A percentile compares a stretch with the other conserved stretches of the same genome.
phyloP scores from a whole-genome alignment of 30 jellyfish, hydroid and myxozoan species.

The Turritopsis rubra region DNA sequence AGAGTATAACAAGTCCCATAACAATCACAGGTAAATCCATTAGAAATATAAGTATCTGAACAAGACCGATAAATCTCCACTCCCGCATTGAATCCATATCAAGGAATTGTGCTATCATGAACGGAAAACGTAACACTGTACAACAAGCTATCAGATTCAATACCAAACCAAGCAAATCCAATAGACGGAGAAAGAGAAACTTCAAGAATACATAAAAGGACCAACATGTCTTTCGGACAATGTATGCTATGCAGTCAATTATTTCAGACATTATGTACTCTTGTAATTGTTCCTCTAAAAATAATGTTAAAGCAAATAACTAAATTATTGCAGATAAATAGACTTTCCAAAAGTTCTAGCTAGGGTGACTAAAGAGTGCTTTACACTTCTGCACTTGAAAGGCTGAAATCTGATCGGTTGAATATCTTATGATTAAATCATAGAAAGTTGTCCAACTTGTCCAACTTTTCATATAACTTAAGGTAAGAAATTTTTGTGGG shows the following conservation, averaged over 20 bases:
- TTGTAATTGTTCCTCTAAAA: too few species aligned
- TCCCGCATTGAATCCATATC: constrained; percentile 38
- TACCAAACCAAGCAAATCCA: constrained; percentile 73
- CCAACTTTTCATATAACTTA: too few species aligned
- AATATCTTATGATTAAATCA: too few species aligned
- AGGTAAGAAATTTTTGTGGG: too few species aligned
- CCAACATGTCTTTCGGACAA: constrained; percentile 69
- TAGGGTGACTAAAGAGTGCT: too few species aligned
- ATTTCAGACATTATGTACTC: constrained; percentile 71
- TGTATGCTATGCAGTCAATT: constrained; percentile 69
- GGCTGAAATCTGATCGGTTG: too few species aligned
- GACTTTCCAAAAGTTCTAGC: too few species aligned
- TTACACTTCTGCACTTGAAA: too few species aligned
- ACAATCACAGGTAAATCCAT: constrained; percentile 61
- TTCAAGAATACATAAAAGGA: constrained; percentile 48
- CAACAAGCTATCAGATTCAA: constrained; percentile 69
- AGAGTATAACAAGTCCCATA: constrained; percentile 32
- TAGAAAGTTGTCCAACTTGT: too few species aligned
- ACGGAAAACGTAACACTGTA: constrained; percentile 62
- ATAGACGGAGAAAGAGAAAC: constrained; percentile 50
- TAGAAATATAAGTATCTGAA: constrained; percentile 54
- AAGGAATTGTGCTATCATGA: constrained; percentile 49
- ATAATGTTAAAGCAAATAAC: too few species aligned
- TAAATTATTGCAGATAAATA: too few species aligned
- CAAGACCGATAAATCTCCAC: constrained; percentile 70